Conservation (phyloP, 2,888 invertebrate genomes). For the Microctonus brassicae region DNA sequence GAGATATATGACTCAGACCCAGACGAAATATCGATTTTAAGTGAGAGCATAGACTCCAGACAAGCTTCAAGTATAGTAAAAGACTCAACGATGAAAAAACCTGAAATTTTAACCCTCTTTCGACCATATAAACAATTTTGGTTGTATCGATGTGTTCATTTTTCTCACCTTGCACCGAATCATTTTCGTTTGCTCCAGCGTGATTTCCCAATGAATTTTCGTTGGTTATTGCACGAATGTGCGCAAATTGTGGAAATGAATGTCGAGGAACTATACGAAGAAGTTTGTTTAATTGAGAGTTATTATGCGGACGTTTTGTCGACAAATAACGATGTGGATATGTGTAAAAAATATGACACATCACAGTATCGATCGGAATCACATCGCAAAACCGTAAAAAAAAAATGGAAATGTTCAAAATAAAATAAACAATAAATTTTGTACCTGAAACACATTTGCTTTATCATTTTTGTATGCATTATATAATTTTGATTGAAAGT, state of each 20-base stretch:
- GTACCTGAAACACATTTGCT: neutral
- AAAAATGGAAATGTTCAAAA: constrained; percentile 39
- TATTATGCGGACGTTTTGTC: constrained; percentile 53
- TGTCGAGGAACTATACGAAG: constrained; percentile 62
- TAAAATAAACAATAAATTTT: neutral
- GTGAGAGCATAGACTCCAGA: constrained; percentile 23
- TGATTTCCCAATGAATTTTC: constrained; percentile 62
- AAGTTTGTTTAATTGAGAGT: constrained; percentile 63
- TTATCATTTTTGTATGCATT: neutral
- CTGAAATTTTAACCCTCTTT: constrained; percentile 47
- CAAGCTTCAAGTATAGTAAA: constrained; percentile 7
- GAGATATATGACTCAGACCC: constrained; percentile 18
- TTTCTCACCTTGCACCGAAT: constrained; percentile 54
- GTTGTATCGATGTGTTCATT: constrained; percentile 61
- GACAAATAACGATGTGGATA: constrained; percentile 21
- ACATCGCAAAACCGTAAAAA: constrained; percentile 33
- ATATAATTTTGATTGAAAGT: neutral
- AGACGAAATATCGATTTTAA: constrained; percentile 41
- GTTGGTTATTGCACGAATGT: constrained; percentile 67
- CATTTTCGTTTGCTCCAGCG: constrained; percentile 59
- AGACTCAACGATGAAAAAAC: constrained; percentile 1
- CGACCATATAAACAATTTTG: constrained; percentile 64
- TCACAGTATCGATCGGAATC: constrained; percentile 34
- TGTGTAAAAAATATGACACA: constrained; percentile 15
- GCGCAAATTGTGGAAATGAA: constrained; percentile 61